Evolutionary conservation across 2,113 vertebrate species (phyloP).

Genomic region (Onychorhynchus coronatus): DNA sequence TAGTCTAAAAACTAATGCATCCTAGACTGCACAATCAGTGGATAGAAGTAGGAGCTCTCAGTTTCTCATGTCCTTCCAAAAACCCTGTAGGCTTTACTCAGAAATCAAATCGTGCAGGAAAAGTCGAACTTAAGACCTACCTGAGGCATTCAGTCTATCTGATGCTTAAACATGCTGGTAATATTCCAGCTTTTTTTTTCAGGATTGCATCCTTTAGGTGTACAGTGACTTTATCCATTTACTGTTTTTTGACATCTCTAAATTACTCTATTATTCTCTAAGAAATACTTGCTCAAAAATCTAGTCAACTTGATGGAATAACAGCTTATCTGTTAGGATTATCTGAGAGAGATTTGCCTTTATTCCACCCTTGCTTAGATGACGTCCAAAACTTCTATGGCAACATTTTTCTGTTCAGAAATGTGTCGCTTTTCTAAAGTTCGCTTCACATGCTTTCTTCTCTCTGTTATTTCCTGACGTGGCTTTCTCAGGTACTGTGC

Average conservation of each 20-base stretch:
- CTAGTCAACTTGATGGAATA: neutral
- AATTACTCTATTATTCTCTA: neutral
- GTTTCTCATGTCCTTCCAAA: neutral
- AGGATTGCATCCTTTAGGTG: neutral
- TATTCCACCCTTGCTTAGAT: neutral
- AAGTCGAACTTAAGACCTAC: neutral
- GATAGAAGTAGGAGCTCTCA: neutral
- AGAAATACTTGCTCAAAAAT: neutral
- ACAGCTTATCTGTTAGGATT: neutral
- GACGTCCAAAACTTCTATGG: neutral
- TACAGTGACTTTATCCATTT: neutral
- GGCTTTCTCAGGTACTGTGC: neutral
- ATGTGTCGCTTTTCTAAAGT: neutral
- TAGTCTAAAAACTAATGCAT: neutral
- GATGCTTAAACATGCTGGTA: neutral
- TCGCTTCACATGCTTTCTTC: neutral
- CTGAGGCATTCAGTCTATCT: neutral
- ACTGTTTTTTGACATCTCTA: neutral
- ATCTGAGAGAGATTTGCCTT: neutral
- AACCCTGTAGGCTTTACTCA: neutral
- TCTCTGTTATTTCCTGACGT: neutral
- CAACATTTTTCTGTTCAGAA: neutral
- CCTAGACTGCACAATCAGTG: neutral
- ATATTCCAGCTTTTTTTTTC: neutral
- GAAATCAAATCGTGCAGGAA: neutral